Evolutionary conservation across 2,888 invertebrate species (phyloP).

Genomic region (Sipha maydis): DNA sequence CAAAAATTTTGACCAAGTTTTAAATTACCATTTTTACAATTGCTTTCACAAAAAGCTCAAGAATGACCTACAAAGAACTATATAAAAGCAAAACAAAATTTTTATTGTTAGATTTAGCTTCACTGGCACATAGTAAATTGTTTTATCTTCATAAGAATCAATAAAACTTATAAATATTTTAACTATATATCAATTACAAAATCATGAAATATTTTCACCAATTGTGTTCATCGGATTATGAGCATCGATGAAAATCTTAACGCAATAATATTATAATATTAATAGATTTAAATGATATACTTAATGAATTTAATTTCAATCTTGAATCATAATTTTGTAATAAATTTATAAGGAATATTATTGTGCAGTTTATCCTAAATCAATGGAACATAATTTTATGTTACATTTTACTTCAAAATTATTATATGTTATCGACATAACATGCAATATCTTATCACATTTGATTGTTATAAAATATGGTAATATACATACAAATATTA

Average conservation of each 20-base stretch:
- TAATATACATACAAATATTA: not conserved
- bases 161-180: not conserved
- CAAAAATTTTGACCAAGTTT: conserved; percentile 37
- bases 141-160: not conserved
- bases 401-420: not conserved
- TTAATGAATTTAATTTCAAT: not conserved
- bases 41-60: conserved; percentile 34
- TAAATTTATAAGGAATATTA: no score
- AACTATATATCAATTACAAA: not conserved
- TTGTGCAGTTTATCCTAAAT: not conserved
- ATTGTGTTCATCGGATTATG: no score
- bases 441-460: not conserved
- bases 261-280: not conserved
- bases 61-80: conserved; percentile 38
- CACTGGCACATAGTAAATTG: not conserved
- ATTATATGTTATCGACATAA: not conserved
- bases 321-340: no score
- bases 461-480: not conserved
- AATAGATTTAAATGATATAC: not conserved
- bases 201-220: not conserved
- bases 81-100: conserved; percentile 28
- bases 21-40: conserved; percentile 48
- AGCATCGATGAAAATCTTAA: not conserved
- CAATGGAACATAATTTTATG: not conserved
- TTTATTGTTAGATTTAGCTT: not conserved